A percentile compares a stretch with the other conserved stretches of the same genome.
Conservation (phyloP, 1,140 invertebrate genomes). For the Drepana arcuata region DNA sequence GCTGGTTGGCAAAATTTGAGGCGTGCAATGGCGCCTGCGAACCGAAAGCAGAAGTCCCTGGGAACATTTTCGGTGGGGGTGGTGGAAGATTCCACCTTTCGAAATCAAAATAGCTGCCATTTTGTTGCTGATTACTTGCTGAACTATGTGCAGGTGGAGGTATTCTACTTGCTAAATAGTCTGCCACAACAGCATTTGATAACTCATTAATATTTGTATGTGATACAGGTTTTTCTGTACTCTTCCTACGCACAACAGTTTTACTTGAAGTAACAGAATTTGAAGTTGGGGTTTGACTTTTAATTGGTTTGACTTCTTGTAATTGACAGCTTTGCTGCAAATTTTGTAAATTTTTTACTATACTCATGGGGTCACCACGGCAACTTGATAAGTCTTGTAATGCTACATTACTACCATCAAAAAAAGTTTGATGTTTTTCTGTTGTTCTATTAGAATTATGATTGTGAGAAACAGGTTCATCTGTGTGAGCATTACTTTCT, state of each 20-base stretch:
- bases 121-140: constrained; percentile 76
- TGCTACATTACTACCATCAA: constrained; percentile 71
- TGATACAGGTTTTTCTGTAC: constrained; percentile 61
- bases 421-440: constrained; percentile 54
- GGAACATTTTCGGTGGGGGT: constrained; percentile 78
- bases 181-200: constrained; percentile 68
- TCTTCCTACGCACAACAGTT: constrained; percentile 66
- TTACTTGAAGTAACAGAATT: constrained; percentile 24
- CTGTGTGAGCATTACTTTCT: constrained; percentile 70
- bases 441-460: constrained; percentile 36
- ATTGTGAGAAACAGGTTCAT: constrained; percentile 35
- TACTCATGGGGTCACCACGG: constrained; percentile 81
- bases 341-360: constrained; percentile 80
- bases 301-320: constrained; percentile 67
- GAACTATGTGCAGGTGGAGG: constrained; percentile 81
- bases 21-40: constrained; percentile 73
- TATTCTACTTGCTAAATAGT: constrained; percentile 75
- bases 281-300: constrained; percentile 37
- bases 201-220: constrained; percentile 71
- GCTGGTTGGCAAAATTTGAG: constrained; percentile 75
- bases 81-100: constrained; percentile 81
- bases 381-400: constrained; percentile 81
- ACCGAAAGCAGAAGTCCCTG: constrained; percentile 69
- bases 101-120: constrained; percentile 80
- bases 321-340: constrained; percentile 76